Evolutionary conservation across 2,888 invertebrate species (phyloP).

Genomic region (Mechanitis mazaeus): DNA sequence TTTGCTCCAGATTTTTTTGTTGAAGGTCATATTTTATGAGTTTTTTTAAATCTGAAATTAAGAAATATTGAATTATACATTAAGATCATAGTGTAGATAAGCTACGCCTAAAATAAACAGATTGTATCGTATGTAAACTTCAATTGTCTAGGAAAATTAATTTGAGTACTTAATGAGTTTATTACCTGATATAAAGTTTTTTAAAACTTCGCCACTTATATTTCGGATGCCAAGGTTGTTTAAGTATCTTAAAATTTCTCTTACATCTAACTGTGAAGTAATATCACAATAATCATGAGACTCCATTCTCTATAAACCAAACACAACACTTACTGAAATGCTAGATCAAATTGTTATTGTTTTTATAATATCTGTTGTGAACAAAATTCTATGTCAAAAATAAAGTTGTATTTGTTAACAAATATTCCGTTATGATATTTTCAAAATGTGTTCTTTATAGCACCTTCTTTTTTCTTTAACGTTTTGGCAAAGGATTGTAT

Average conservation of each 20-base stretch:
- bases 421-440: no score
- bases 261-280: conserved; percentile 79
- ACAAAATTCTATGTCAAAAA: no score
- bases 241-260: conserved; percentile 83
- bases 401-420: no score
- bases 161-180: conserved; percentile 19
- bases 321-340: neutral
- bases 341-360: no score
- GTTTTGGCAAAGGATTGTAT: no score
- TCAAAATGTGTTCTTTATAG: no score
- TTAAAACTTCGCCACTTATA: conserved; percentile 83
- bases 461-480: no score
- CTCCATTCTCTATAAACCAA: conserved; percentile 13
- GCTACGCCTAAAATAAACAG: no score
- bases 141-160: no score
- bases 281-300: conserved; percentile 50
- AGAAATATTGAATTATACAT: neutral
- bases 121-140: no score
- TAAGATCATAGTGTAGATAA: no score
- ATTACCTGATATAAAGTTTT: conserved; percentile 86
- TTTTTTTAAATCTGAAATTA: conserved; percentile 79
- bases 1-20: conserved; percentile 45
- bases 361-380: no score
- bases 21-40: conserved; percentile 79
- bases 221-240: conserved; percentile 86